Evolutionary conservation across 2,113 vertebrate genomes (phyloP).

Genomic region (Cepphus grylle): DNA sequence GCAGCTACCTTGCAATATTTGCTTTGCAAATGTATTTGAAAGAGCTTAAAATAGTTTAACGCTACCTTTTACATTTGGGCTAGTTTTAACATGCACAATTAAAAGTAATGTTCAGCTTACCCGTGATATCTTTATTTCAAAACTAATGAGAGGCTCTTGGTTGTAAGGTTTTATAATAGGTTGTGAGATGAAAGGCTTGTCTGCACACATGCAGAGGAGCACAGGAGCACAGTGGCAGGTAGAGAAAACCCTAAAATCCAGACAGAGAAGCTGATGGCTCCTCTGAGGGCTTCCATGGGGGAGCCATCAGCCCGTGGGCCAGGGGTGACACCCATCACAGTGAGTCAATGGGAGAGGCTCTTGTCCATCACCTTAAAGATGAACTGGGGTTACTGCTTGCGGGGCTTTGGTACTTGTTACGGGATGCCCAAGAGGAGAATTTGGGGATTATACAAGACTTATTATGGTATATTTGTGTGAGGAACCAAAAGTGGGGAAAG

Average conservation of each 20-base stretch:
- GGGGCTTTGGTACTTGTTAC: background rate
- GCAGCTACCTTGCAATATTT: background rate
- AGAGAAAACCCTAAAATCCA: background rate
- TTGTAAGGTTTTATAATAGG: background rate
- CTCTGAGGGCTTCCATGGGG: accelerated
- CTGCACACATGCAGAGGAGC: background rate
- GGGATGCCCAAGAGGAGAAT: background rate
- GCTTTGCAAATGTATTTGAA: background rate
- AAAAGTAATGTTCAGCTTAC: background rate
- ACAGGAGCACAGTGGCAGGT: background rate
- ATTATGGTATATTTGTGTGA: background rate
- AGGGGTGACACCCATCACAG: background rate
- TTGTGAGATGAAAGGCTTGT: background rate
- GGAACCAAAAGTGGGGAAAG: background rate
- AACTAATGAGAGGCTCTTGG: background rate
- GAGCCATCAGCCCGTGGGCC: background rate
- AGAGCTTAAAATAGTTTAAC: background rate
- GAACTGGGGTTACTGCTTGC: background rate
- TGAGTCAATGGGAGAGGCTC: background rate
- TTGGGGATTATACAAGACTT: background rate
- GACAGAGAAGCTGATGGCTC: background rate
- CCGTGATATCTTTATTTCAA: background rate
- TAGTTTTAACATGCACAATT: background rate
- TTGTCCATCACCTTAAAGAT: background rate
- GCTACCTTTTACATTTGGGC: background rate